Evolutionary conservation across 2,113 vertebrate genomes (phyloP).

Genomic region (Scytalopus superciliaris): DNA sequence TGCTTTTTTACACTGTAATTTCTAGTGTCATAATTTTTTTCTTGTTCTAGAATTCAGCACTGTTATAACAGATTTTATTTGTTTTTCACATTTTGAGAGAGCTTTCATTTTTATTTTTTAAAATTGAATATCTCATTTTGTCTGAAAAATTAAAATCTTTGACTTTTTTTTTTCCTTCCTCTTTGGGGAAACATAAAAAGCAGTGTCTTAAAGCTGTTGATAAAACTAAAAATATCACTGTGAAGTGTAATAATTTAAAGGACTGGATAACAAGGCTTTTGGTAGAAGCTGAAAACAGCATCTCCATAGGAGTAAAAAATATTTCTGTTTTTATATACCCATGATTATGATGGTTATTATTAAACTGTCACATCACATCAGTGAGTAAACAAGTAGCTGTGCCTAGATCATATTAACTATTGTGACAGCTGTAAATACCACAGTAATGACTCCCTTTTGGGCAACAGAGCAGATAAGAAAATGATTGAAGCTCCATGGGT

Average conservation of each 20-base stretch:
- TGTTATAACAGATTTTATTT: neutral
- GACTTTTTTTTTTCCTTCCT: neutral
- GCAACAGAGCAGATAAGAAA: slow-evolving; percentile 8
- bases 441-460: neutral
- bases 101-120: neutral
- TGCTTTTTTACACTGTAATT: neutral
- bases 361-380: slow-evolving; percentile 36
- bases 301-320: neutral
- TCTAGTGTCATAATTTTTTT: neutral
- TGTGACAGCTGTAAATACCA: slow-evolving; percentile 26
- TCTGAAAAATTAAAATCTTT: neutral
- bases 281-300: neutral
- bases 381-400: slow-evolving; percentile 6
- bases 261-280: neutral
- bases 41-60: neutral
- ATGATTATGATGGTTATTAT: slow-evolving; percentile 26
- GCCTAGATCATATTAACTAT: slow-evolving; percentile 8
- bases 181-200: neutral
- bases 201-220: neutral
- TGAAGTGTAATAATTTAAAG: neutral
- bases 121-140: neutral
- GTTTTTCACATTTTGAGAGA: neutral
- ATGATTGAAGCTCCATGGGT: neutral
- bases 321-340: neutral
- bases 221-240: neutral